These are phyloP conservation scores for Prostheceraeus crozeri DNA, from an alignment of 2,888 invertebrate species.

Conservation along the genomic window DNA sequence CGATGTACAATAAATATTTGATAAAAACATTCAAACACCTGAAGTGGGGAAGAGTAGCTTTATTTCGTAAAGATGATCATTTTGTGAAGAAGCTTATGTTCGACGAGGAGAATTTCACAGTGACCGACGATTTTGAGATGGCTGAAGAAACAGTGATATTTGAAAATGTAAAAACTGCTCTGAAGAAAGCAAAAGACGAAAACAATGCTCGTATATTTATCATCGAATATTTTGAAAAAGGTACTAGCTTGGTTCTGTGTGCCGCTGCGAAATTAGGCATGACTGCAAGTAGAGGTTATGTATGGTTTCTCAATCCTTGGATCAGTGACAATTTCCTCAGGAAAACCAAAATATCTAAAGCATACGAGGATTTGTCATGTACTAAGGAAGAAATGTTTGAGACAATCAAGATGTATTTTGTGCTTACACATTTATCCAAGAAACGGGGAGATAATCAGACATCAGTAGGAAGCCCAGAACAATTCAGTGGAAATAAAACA, in stretches of 20 bases:
- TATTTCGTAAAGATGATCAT: too few relatives aligned
- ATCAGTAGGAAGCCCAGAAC: neutral
- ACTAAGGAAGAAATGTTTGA: conserved; percentile 2
- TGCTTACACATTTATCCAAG: neutral
- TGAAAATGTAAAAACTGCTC: too few relatives aligned
- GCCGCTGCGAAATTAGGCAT: conserved; percentile 44
- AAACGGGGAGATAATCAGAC: neutral
- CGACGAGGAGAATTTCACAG: too few relatives aligned
- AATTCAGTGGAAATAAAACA: too few relatives aligned
- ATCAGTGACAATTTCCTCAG: conserved; percentile 40
- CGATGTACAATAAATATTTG: conserved; percentile 30
- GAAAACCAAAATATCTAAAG: neutral
- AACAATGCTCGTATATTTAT: conserved; percentile 33
- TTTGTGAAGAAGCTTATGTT: too few relatives aligned
- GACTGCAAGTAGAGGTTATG: conserved; percentile 64
- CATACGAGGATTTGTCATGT: too few relatives aligned
- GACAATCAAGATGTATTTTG: neutral
- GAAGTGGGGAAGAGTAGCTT: too few relatives aligned
- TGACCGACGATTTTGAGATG: too few relatives aligned
- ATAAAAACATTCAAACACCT: neutral
- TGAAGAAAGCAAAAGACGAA: conserved; percentile 24
- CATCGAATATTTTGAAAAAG: conserved; percentile 35
- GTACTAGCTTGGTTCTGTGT: conserved; percentile 32
- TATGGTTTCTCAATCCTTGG: conserved; percentile 78
- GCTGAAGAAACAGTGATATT: too few relatives aligned